A percentile compares a stretch with the other conserved stretches of the same genome.
Conservation (phyloP, 2,797 vertebrate genomes). For the Balearica regulorum region DNA sequence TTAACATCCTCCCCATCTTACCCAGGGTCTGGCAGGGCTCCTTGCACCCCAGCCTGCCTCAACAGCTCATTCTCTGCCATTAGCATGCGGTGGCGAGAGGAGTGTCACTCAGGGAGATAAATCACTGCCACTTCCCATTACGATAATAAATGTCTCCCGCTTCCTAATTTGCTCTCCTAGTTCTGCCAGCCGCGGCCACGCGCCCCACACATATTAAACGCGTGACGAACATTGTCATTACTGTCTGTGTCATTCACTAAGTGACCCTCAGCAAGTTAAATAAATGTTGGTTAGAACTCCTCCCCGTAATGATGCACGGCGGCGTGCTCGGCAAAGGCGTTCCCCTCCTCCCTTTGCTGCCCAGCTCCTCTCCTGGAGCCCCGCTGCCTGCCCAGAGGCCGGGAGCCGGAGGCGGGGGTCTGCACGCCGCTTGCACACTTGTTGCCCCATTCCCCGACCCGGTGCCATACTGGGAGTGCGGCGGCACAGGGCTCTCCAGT, state of each 20-base stretch:
- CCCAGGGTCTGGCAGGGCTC: not conserved
- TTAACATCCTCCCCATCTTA: not conserved
- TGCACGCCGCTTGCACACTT: fast-evolving
- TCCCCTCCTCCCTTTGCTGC: not conserved
- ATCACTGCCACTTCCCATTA: not conserved
- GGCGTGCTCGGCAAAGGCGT: fast-evolving
- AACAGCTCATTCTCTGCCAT: not conserved
- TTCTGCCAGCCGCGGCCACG: fast-evolving
- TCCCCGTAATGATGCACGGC: not conserved
- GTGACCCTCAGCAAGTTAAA: not conserved
- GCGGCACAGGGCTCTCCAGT: not conserved
- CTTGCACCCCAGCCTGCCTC: not conserved
- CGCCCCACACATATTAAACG: not conserved
- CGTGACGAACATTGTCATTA: not conserved
- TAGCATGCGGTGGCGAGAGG: not conserved
- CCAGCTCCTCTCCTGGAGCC: not conserved
- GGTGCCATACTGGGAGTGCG: not conserved
- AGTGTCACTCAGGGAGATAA: not conserved
- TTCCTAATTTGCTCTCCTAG: not conserved
- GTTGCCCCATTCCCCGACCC: not conserved
- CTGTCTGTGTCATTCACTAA: not conserved
- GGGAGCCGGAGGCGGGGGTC: fast-evolving
- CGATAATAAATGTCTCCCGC: not conserved
- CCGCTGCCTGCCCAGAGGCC: not conserved
- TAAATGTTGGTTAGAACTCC: not conserved